A percentile compares a stretch with the other conserved stretches of the same genome.
phyloP scores from a whole-genome alignment of 2,888 invertebrate species.

The Nephrocerus scutellatus region DNA sequence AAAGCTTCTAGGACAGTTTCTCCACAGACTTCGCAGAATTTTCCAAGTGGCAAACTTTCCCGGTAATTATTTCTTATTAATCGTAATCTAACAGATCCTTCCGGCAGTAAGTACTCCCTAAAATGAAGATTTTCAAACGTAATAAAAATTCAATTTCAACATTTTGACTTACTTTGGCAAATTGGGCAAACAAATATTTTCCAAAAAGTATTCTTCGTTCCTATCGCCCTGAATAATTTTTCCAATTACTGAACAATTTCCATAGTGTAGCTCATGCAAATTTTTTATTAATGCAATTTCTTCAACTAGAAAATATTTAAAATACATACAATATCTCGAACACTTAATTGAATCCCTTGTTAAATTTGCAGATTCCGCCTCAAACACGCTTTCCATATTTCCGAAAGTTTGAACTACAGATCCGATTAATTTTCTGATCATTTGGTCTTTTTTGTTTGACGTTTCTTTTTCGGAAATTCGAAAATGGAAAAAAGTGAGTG shows the following conservation, averaged over 20 bases:
- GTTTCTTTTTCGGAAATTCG: too few species aligned
- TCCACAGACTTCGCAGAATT: constrained; percentile 34
- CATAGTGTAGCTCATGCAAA: constrained; percentile 33
- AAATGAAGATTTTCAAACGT: background rate
- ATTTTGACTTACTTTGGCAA: constrained; percentile 29
- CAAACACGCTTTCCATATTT: too few species aligned
- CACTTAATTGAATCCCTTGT: too few species aligned
- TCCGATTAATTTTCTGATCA: too few species aligned
- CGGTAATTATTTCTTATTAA: constrained; percentile 27
- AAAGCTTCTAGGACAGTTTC: constrained; percentile 34
- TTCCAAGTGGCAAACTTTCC: constrained; percentile 22
- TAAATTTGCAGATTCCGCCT: too few species aligned
- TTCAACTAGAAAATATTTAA: constrained; percentile 36
- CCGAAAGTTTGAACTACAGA: too few species aligned
- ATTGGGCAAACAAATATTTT: constrained; percentile 34
- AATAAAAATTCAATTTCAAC: background rate
- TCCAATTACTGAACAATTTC: constrained; percentile 40
- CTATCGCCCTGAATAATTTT: constrained; percentile 23
- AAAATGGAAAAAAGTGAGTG: too few species aligned
- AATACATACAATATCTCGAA: constrained; percentile 31
- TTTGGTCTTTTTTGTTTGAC: too few species aligned
- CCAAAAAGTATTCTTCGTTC: constrained; percentile 24
- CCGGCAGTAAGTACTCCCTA: constrained; percentile 33
- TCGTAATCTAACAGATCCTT: constrained; percentile 29
- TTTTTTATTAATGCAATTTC: constrained; percentile 32